Evolutionary conservation across 1,140 invertebrate genomes (phyloP).

Genomic region (Pogonomyrmex californicus): DNA sequence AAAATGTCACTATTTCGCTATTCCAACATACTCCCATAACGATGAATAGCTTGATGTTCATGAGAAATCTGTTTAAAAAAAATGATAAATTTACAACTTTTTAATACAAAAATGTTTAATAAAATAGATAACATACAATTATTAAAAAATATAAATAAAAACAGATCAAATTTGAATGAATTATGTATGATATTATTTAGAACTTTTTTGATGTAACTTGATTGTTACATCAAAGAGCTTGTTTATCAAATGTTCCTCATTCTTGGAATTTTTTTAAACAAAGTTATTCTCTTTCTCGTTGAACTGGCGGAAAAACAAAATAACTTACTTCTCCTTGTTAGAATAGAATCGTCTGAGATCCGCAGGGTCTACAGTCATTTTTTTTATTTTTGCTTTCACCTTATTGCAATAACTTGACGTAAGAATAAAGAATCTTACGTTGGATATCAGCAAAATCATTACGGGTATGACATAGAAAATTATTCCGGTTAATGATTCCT

Average conservation of each 20-base stretch:
- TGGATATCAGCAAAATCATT: conserved; percentile 88
- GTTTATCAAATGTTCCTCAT: neutral
- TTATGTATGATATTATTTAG: neutral
- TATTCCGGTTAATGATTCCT: conserved; percentile 75
- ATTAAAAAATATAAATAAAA: neutral
- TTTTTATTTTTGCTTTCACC: conserved; percentile 90
- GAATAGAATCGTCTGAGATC: conserved; percentile 88
- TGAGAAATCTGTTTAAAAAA: conserved; percentile 87
- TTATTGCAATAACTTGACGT: conserved; percentile 90
- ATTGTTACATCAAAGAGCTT: neutral
- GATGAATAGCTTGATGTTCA: conserved; percentile 91
- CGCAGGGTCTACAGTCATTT: conserved; percentile 87
- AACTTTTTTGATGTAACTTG: neutral
- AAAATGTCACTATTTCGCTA: conserved; percentile 89
- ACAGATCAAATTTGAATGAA: neutral
- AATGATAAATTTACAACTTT: neutral
- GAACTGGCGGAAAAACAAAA: neutral
- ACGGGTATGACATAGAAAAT: conserved; percentile 90
- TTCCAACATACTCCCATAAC: conserved; percentile 93
- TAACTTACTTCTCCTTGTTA: conserved; percentile 89
- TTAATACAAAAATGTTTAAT: conserved; percentile 1
- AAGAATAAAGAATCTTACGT: conserved; percentile 90
- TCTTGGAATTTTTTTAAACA: neutral
- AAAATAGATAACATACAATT: neutral
- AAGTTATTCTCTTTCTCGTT: neutral